These are phyloP conservation scores for Pelobates fuscus DNA, from an alignment of 2,113 vertebrate genomes.

Conservation along the genomic window DNA sequence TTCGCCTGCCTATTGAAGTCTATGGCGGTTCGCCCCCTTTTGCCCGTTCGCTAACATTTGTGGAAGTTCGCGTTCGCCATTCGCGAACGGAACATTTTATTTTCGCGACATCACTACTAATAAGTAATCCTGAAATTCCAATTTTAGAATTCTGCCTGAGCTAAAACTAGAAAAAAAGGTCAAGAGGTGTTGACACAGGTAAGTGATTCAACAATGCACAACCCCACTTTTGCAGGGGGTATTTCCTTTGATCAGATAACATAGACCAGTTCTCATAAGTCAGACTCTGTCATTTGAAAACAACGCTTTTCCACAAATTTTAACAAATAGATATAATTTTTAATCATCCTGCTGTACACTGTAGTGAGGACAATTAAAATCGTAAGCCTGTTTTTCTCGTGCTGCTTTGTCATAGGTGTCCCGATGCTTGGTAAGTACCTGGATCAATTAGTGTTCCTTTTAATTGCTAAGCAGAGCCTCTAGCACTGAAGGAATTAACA, in stretches of 20 bases:
- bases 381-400: constrained; percentile 34
- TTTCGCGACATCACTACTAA: no score
- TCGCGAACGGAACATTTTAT: no score
- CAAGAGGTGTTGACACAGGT: constrained; percentile 14
- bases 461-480: constrained; percentile 42
- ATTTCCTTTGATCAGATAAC: constrained; percentile 6
- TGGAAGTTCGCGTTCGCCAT: no score
- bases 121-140: constrained; percentile 15
- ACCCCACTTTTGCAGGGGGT: constrained; percentile 8
- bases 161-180: constrained; percentile 9
- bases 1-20: no score
- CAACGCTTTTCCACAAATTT: constrained; percentile 32
- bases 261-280: constrained; percentile 1
- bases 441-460: constrained; percentile 47
- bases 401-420: constrained; percentile 43
- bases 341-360: constrained; percentile 41
- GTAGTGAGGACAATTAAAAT: constrained; percentile 43
- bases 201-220: constrained; percentile 11
- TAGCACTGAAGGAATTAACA: constrained; percentile 36
- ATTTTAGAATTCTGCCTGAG: constrained; percentile 20
- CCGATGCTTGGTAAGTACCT: constrained; percentile 35
- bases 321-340: constrained; percentile 46
- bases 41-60: no score
- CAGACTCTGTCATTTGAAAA: background rate
- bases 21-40: no score